phyloP scores from a whole-genome alignment of 2,888 invertebrate species.

The Iphiclides podalirius region DNA sequence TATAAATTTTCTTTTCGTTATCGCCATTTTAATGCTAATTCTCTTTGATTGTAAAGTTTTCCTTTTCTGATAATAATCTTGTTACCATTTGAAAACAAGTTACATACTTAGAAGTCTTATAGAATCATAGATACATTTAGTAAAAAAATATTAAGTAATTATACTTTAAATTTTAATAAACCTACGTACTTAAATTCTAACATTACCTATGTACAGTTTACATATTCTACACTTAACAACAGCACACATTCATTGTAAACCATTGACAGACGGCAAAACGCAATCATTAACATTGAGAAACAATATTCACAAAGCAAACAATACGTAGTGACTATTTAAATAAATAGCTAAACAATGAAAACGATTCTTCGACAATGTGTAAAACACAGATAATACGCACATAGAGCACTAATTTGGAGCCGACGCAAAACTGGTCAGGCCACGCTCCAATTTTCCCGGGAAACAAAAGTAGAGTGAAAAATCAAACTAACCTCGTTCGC shows the following conservation, averaged over 20 bases:
- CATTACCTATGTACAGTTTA: no score
- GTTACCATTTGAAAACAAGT: no score
- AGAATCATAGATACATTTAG: no score
- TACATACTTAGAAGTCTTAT: no score
- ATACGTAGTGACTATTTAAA: not conserved
- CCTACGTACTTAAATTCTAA: no score
- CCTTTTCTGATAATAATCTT: no score
- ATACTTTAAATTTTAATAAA: no score
- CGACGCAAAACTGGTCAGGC: slow-evolving; percentile 10
- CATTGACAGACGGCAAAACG: no score
- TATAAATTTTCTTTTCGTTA: slow-evolving; percentile 11
- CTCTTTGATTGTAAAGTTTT: slow-evolving; percentile 5
- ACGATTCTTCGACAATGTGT: not conserved
- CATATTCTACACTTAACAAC: no score
- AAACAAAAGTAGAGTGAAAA: slow-evolving; percentile 28
- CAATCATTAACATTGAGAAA: no score
- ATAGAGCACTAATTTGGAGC: slow-evolving; percentile 14
- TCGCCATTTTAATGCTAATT: slow-evolving; percentile 16
- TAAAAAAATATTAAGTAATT: no score
- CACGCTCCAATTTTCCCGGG: slow-evolving; percentile 21
- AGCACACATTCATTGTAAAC: no score
- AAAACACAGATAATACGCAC: slow-evolving; percentile 18
- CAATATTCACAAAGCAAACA: not conserved
- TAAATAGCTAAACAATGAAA: not conserved
- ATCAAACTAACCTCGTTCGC: slow-evolving; percentile 69